Evolutionary conservation across 2,797 vertebrate species (phyloP).

Genomic region (Rhinoraja longicauda): DNA sequence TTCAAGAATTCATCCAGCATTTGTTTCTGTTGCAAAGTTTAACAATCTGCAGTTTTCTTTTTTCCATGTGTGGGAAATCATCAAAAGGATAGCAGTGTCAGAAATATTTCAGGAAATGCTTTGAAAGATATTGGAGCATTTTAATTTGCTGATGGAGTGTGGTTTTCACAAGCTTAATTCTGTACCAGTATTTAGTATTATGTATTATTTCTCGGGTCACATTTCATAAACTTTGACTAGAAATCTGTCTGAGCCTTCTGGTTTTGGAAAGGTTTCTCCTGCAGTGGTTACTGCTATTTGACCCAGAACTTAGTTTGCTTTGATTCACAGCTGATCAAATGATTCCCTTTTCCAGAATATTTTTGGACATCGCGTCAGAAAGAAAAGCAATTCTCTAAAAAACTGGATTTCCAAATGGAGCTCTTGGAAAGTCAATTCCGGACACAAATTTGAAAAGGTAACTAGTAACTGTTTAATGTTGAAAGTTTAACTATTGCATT

Average conservation of each 20-base stretch:
- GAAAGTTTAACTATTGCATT: not conserved
- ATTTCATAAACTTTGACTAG: too few relatives aligned
- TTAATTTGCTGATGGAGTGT: not conserved
- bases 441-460: constrained; percentile 87
- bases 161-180: not conserved
- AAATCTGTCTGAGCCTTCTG: not conserved
- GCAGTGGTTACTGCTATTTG: not conserved
- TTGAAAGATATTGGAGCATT: not conserved
- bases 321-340: not conserved
- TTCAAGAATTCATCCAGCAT: too few relatives aligned
- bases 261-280: not conserved
- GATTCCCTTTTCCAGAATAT: not conserved
- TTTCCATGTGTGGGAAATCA: too few relatives aligned
- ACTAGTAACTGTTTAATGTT: not conserved
- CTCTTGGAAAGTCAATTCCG: constrained; percentile 77
- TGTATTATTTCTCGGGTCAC: too few relatives aligned
- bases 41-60: too few relatives aligned
- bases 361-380: constrained; percentile 41
- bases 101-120: not conserved
- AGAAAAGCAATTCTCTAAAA: constrained; percentile 66
- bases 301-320: constrained; percentile 5
- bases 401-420: constrained; percentile 73
- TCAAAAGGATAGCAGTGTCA: not conserved
- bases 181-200: not conserved
- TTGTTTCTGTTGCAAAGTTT: too few relatives aligned